A percentile compares a stretch with the other conserved stretches of the same genome.
phyloP scores from a whole-genome alignment of 2,797 vertebrate species.

The Arnoldichthys spilopterus region DNA sequence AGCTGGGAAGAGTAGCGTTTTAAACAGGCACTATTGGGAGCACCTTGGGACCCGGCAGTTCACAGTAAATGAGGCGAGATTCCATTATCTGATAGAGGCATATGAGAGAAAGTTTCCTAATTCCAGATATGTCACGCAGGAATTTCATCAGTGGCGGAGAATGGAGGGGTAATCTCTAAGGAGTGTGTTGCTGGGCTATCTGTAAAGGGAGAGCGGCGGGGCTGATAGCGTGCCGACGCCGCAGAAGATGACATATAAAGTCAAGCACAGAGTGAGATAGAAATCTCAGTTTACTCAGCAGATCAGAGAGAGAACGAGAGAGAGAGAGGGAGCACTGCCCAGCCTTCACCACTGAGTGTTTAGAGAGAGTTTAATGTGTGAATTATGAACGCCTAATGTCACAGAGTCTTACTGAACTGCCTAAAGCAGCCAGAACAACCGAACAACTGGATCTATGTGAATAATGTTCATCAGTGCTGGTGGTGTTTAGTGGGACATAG shows the following conservation, averaged over 20 bases:
- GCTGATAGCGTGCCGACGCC: conserved; percentile 40
- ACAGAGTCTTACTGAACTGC: background rate
- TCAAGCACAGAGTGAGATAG: conserved; percentile 48
- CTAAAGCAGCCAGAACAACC: background rate
- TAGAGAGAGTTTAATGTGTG: background rate
- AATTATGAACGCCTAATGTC: background rate
- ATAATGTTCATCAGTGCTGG: background rate
- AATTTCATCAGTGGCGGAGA: conserved; percentile 61
- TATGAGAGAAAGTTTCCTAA: conserved; percentile 43
- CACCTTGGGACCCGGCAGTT: conserved; percentile 22
- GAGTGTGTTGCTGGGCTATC: conserved; percentile 44
- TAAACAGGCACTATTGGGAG: conserved; percentile 14
- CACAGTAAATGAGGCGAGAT: conserved; percentile 50
- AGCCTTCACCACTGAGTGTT: background rate
- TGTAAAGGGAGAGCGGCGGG: conserved; percentile 51
- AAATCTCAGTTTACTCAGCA: conserved; percentile 30
- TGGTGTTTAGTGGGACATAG: too few relatives aligned
- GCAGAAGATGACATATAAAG: conserved; percentile 45
- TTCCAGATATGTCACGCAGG: conserved; percentile 55
- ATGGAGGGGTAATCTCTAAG: conserved; percentile 40
- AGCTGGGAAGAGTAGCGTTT: conserved; percentile 8
- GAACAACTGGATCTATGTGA: background rate
- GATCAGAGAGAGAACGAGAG: too few relatives aligned
- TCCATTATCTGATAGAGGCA: conserved; percentile 55
- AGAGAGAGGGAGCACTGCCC: background rate